Evolutionary conservation across 2,888 invertebrate genomes (phyloP).

Genomic region (Uropetala carovei): DNA sequence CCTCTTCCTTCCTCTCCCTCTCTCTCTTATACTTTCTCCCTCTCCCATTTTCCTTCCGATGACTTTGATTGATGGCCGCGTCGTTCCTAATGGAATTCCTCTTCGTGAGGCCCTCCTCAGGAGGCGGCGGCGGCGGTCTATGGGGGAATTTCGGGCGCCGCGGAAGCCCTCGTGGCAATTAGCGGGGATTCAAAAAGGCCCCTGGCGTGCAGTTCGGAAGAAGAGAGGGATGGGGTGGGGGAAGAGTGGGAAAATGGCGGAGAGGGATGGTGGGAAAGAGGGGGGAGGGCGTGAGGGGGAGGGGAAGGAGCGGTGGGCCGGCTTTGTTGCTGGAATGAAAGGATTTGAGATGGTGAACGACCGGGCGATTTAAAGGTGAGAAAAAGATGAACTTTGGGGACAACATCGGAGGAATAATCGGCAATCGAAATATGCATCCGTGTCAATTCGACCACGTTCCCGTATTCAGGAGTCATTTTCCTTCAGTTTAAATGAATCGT

Average conservation of each 20-base stretch:
- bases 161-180: constrained; percentile 24
- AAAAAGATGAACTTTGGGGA: not conserved
- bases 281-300: not conserved
- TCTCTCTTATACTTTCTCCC: not conserved
- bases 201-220: not conserved
- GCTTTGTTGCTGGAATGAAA: constrained; percentile 12
- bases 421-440: not conserved
- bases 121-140: not conserved
- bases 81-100: constrained; percentile 25
- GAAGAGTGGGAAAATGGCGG: too few relatives aligned
- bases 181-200: constrained; percentile 3
- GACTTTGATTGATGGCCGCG: constrained; percentile 21
- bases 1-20: not conserved
- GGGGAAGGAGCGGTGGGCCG: not conserved
- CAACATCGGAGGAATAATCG: not conserved
- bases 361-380: not conserved
- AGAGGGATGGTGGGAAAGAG: not conserved
- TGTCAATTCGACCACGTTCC: not conserved
- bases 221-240: not conserved
- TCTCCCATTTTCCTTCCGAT: not conserved
- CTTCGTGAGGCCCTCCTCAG: not conserved
- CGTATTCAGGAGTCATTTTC: not conserved
- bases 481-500: not conserved
- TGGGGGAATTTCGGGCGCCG: constrained; percentile 1
- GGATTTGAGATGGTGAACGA: constrained; percentile 2